A percentile compares a stretch with the other conserved stretches of the same genome.
Conservation (phyloP, 2,113 vertebrate genomes). For the Calypte anna region DNA sequence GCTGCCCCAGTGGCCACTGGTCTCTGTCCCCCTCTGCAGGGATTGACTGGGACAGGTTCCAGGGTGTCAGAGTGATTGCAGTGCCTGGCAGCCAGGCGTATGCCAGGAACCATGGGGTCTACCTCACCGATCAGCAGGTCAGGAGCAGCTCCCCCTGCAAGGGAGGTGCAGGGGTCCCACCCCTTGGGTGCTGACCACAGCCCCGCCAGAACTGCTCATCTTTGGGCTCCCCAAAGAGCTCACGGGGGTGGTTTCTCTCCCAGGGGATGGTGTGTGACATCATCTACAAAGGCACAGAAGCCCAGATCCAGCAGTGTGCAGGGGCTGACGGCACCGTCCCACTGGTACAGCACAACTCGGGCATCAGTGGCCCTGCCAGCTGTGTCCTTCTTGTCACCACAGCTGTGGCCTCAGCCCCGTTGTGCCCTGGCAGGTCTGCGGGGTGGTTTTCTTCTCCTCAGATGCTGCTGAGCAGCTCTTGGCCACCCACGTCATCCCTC, state of each 20-base stretch:
- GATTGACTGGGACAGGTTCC: conserved; percentile 85
- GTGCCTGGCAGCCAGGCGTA: conserved; percentile 84
- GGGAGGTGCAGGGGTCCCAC: background rate
- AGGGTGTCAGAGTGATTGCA: conserved; percentile 85
- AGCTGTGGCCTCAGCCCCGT: background rate
- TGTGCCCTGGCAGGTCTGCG: conserved; percentile 83
- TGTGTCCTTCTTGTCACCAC: fast-evolving
- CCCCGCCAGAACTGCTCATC: background rate
- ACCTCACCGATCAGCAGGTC: conserved; percentile 83
- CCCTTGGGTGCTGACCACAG: background rate
- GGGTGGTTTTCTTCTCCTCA: conserved; percentile 90
- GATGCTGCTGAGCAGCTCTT: conserved; percentile 88
- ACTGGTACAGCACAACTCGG: conserved; percentile 64
- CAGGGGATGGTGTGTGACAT: conserved; percentile 87
- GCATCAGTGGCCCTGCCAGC: background rate
- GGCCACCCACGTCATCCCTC: conserved; percentile 87
- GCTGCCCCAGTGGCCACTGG: background rate
- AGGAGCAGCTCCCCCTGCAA: background rate
- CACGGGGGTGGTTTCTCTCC: background rate
- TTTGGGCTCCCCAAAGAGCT: background rate
- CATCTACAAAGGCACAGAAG: conserved; percentile 83
- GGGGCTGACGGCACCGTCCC: conserved; percentile 85
- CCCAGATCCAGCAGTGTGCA: conserved; percentile 78
- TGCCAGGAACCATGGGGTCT: conserved; percentile 89
- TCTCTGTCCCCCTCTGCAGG: conserved; percentile 60